Base-by-base conservation (phyloP, 2,888 invertebrate genomes). In the Halocaridina rubra region DNA sequence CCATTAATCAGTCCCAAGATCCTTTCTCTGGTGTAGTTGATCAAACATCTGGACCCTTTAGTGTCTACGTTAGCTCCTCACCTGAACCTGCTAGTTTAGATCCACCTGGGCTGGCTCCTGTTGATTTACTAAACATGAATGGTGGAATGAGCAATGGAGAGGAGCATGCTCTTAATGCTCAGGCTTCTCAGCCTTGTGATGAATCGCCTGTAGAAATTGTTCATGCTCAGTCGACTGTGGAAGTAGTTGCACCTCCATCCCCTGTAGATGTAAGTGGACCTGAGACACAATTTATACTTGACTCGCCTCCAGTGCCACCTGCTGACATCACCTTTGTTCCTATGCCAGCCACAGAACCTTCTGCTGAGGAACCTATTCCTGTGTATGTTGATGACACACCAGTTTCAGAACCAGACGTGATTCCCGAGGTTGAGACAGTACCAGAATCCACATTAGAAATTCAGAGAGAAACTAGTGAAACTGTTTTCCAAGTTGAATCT, bases 151-250 rank as follows among this genome's bases (percentile, higher is more conserved):
- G 79, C 2, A 79, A 80, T 69, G 84, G 80, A 59, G 82, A 81
- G 8, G 80, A 80, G 29, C 30, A n/a, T 61, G 27, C 22, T 4
- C n/a, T 46, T 3, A 64, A 75, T 39, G 19, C 19, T 30, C 39
- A 75, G 29, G 19, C 19, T 30, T 8, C 69, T 57, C 30, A 81
- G 67, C 10, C 61, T 8, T 61, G 39, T 24, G 74, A 74, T 57
- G n/a, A 76, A 13, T 81, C 86, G 24, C 74, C 81, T 3, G 85
- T 84, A 64, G 84, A 87, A 61, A 85, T 85, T 22, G 88, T 88
- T 32, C 88, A 88, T 81, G 88, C 88, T 10, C 88, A 88, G 84
- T 86, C 86, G 24, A 82, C 84, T n/a, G 88, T 88, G 3, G 88
- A 88, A 30, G 88, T 88, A 8, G 59, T 77, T 74, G 76, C 85